Conservation (phyloP, 2,888 invertebrate species). For the Thera britannica region DNA sequence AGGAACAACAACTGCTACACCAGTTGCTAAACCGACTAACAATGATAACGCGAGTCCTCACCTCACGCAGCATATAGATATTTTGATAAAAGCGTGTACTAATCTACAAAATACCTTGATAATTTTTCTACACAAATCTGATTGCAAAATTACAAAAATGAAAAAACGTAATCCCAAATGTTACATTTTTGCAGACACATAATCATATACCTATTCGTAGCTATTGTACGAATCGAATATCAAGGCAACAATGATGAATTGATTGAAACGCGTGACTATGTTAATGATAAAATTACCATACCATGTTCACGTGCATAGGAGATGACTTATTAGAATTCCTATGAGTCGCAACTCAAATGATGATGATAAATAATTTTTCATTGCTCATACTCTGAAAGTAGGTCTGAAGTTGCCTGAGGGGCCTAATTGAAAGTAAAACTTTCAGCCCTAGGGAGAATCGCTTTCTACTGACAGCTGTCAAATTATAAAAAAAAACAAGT, state of each 20-base stretch:
- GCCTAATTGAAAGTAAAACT: too few relatives aligned
- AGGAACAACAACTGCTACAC: constrained; percentile 54
- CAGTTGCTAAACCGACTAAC: constrained; percentile 61
- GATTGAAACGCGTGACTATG: constrained; percentile 19
- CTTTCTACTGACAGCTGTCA: too few relatives aligned
- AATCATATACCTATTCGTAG: too few relatives aligned
- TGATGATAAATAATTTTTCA: background rate
- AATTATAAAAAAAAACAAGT: too few relatives aligned
- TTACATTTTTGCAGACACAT: background rate
- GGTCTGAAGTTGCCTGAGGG: too few relatives aligned
- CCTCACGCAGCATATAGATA: constrained; percentile 45
- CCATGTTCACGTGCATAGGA: constrained; percentile 24
- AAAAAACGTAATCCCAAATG: background rate
- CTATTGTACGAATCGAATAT: too few relatives aligned
- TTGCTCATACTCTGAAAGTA: too few relatives aligned
- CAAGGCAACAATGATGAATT: constrained; percentile 23
- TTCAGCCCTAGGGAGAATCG: too few relatives aligned
- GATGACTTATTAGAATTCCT: constrained; percentile 21
- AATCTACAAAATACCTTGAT: constrained; percentile 58
- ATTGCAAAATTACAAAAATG: background rate
- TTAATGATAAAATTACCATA: constrained; percentile 19
- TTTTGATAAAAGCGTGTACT: constrained; percentile 63
- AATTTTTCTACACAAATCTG: constrained; percentile 30
- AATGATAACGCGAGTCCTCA: constrained; percentile 54
- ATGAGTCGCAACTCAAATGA: background rate